A percentile compares a stretch with the other conserved stretches of the same genome.
These are phyloP conservation scores for Leptopterna dolabrata DNA, from an alignment of 2,888 invertebrate species.

Conservation along the genomic window DNA sequence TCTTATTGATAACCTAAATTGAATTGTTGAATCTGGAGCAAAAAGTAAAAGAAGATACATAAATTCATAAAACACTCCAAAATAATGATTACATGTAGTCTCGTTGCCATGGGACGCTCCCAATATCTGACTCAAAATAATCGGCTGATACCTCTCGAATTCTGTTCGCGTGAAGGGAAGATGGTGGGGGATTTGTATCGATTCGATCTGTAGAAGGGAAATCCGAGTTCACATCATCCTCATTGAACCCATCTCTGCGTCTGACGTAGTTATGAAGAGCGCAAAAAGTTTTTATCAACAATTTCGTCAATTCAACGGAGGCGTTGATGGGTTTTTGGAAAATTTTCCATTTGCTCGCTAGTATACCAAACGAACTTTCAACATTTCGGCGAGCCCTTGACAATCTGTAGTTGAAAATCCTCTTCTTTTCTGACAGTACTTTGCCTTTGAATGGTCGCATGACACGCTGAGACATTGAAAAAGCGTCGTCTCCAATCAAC, in stretches of 20 bases:
- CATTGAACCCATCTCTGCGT: conserved; percentile 57
- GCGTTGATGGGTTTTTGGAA: conserved; percentile 65
- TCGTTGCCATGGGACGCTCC: conserved; percentile 58
- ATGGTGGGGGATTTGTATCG: conserved; percentile 5
- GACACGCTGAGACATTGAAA: conserved; percentile 61
- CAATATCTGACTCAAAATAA: conserved; percentile 55
- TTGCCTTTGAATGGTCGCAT: conserved; percentile 62
- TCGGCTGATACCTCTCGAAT: conserved; percentile 58
- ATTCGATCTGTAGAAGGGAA: too few species aligned
- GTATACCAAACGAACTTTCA: conserved; percentile 63
- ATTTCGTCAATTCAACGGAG: conserved; percentile 62
- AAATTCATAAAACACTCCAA: conserved; percentile 6
- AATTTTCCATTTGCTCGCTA: conserved; percentile 65
- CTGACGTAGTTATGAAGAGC: conserved; percentile 61
- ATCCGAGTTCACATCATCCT: too few species aligned
- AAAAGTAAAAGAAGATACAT: neutral
- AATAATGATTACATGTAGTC: conserved; percentile 54
- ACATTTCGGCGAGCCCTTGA: conserved; percentile 61
- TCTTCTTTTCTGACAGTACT: conserved; percentile 59
- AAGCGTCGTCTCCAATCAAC: conserved; percentile 64
- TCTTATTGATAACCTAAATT: too few species aligned
- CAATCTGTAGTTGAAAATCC: conserved; percentile 63
- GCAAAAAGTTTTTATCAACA: conserved; percentile 64
- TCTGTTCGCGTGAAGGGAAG: conserved; percentile 55
- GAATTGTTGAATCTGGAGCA: too few species aligned